phyloP scores from a whole-genome alignment of 2,113 vertebrate species.

The Haemorhous mexicanus region DNA sequence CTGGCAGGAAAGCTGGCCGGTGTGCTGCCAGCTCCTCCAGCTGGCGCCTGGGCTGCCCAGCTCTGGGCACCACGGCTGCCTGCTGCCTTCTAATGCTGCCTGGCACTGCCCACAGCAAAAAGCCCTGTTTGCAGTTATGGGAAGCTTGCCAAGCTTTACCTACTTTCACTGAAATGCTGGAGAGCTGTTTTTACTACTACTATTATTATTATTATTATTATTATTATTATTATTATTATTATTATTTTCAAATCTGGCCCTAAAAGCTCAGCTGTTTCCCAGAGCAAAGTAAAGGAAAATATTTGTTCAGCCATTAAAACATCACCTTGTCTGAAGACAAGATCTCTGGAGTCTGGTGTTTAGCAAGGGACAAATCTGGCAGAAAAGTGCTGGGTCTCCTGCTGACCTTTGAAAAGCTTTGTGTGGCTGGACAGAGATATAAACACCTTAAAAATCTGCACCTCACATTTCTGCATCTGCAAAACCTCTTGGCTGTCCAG shows the following conservation, averaged over 20 bases:
- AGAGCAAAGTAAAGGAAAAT: neutral
- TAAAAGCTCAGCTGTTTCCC: neutral
- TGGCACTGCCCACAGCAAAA: neutral
- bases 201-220: neutral
- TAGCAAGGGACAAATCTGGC: neutral
- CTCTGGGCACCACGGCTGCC: neutral
- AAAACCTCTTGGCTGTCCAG: neutral
- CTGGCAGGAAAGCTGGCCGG: neutral
- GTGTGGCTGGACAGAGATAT: neutral
- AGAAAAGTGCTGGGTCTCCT: neutral
- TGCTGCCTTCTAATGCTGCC: neutral
- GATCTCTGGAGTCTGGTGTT: neutral
- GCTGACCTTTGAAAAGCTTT: neutral
- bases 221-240: neutral
- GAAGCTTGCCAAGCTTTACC: neutral
- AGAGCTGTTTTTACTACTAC: neutral
- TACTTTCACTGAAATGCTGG: neutral
- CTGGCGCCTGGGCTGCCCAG: neutral
- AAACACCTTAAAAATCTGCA: neutral
- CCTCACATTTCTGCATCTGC: neutral
- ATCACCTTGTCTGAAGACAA: neutral
- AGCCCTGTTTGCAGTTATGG: neutral
- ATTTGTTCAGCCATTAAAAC: neutral
- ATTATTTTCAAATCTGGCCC: neutral
- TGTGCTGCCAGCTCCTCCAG: constrained; percentile 2